Evolutionary conservation across 2,888 invertebrate species (phyloP).

Genomic region (Tenthredo mesomela): DNA sequence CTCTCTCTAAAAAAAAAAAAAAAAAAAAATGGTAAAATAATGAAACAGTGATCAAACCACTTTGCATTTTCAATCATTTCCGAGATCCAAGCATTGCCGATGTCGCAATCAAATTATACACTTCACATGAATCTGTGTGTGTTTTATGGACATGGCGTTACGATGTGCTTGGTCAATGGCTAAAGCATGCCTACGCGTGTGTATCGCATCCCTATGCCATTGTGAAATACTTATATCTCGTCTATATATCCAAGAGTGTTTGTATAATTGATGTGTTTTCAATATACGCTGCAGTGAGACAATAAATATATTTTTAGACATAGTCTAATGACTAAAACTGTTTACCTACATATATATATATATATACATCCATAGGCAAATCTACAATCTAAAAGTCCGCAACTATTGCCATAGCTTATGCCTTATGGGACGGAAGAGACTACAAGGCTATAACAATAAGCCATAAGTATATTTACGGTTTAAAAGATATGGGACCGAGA

Average conservation of each 20-base stretch:
- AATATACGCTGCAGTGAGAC: constrained; percentile 31
- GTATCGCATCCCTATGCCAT: background rate
- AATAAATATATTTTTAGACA: constrained; percentile 29
- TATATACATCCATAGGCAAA: background rate
- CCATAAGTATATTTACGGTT: background rate
- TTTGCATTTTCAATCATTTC: background rate
- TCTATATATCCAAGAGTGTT: background rate
- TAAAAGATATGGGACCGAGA: background rate
- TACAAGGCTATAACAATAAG: background rate
- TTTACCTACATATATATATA: background rate
- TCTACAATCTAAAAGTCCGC: constrained; percentile 21
- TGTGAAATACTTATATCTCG: background rate
- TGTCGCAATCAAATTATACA: background rate
- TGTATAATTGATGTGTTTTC: constrained; percentile 43
- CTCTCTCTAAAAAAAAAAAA: background rate
- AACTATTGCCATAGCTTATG: background rate
- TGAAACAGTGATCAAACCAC: background rate
- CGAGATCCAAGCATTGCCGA: background rate
- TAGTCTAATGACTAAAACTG: background rate
- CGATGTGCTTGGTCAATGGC: background rate
- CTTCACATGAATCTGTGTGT: background rate
- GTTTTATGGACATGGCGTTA: background rate
- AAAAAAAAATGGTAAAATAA: background rate
- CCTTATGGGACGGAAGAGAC: background rate
- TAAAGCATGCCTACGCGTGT: background rate